Base-by-base conservation (phyloP, 1,140 invertebrate genomes). In the Apis laboriosa region DNA sequence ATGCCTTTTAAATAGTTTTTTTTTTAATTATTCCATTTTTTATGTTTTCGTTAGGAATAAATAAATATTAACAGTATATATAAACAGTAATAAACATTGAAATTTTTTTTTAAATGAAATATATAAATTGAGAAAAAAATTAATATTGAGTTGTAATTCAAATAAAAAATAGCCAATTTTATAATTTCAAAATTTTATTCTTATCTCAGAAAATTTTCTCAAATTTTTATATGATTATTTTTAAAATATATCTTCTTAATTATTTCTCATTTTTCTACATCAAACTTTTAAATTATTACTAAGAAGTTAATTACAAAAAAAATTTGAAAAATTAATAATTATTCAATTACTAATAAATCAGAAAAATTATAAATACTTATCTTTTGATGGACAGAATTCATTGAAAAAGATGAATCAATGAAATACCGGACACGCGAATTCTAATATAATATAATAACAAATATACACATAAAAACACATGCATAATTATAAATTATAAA, bases 331-430 rank as follows among this genome's bases (percentile, higher is more conserved):
- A 55, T n/a, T 15, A 4, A 9, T 13, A 34, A 28, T 63, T 12
- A 17, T n/a, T 55, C 28, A 7, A 58, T 51, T 9, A 53, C 0
- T 12, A 19, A 17, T 17, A 9, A 19, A 21, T 43, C 17, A n/a
- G 13, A 11, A 13, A 28, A 21, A 24, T 12, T 8, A 43, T 12
- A 64, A 80, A 72, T 80, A 73, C 64, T 61, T 58, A 21, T 21
- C 13, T n/a, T 4, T 68, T 15, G 49, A 0, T 56, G 49, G 34
- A 64, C 49, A 71, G 12, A 80, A 66, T 74, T 75, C 70, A 19
- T 56, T 8, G 71, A 49, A 74, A 51, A 55, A 24, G 63, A 77
- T 67, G 55, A 67, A 76, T 77, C 80, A 60, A 81, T 63, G 80
- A 82, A 82, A 82, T 13, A 34, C 66, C 34, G 24, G n/a, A 53